Base-by-base conservation (phyloP, 1,140 invertebrate species). In the Drosophila ambigua region DNA sequence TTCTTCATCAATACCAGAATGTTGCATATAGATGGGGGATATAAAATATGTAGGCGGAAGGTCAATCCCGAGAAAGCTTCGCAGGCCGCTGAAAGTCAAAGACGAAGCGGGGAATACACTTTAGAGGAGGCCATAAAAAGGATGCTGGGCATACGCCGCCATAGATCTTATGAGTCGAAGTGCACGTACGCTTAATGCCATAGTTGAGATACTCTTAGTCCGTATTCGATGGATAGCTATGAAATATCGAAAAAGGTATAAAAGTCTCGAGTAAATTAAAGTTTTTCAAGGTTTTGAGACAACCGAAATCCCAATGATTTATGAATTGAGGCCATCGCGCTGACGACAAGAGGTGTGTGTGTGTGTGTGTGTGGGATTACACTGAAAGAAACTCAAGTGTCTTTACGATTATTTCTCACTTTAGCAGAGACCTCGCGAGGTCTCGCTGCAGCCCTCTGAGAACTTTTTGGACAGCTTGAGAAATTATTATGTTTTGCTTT, bases 401-500 rank as follows among this genome's bases (percentile, higher is more conserved):
- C 68, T 84, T 49, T 64, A 77, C 64, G 77, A 85, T 87, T 84
- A 85, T 71, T 81, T 87, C 76, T 67, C 74, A 68, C 74, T 78
- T 81, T 83, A 51, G 53, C 41, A 23, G 39, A n/a, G 20, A n/a
- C n/a, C 20, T 15, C 26, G 24, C 24, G 39, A n/a, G 20, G 11
- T 9, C 20, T 15, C 26, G 24, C 24, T 45, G 20, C 20, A 20
- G 8, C 35, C 58, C 8, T 26, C 44, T 49, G 60, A 60, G 71
- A 60, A 45, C 64, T 50, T 60, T 16, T 39, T 16, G 79, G 82
- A 88, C 82, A 79, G 76, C 74, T 83, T 75, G 75, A 79, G 78
- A 88, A 88, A 88, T 89, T 88, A 88, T 88, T 88, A 88, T 88
- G 76, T 79, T 83, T 88, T 79, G 79, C 83, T 88, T 88, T 88